Evolutionary conservation across 2,888 invertebrate species (phyloP), one percentile per base, ranked within the genome.

Genomic region (Peribatodes rhomboidaria): DNA sequence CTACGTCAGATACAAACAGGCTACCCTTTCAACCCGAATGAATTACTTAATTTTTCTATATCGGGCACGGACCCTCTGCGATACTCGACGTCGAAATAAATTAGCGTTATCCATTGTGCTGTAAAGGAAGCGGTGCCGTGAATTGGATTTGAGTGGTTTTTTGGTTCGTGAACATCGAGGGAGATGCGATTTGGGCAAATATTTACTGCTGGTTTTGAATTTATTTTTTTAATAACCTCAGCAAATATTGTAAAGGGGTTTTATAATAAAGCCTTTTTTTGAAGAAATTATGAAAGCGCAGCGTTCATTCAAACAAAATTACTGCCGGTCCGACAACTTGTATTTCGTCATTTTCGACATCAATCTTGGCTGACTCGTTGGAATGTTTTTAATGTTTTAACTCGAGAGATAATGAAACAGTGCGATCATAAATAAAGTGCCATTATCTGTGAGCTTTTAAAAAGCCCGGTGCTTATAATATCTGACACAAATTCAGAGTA

Each of bases 1-100:
- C 83, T 82, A 85, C 80, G 90, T 90, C 91, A 90, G 87, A 87
- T 81, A 88, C 89, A 90, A 86, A 82, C 87, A 83, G 82, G 82
- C 80, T 82, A 92, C 90, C 91, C 92, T 89, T 92, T 90, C 88
- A 85, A 86, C 83, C 82, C 85, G 82, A 91, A 92, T 89, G 89
- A 91, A 92, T 92, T 87, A 88, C 90, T 91, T 91, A 91, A 91
- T 92, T 91, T 90, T 88, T 90, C 85, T 84, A 83, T 85, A 85
- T 85, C 82, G 81, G 75, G 79, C 81, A 79, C 82, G 82, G 81
- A 82, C 86, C 86, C 85, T 82, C 78, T 72, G 80, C 79, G 75
- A 80, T 81, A 79, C 79, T 86, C 79, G 77, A 85, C 81, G 88
- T 89, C 89, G 74, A 89, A 89, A 88, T 89, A 88, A 89, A 90